A percentile compares a stretch with the other conserved stretches of the same genome.
These are phyloP conservation scores for Invenusta paracnida DNA, from an alignment of 2,888 invertebrate genomes.

Conservation along the genomic window DNA sequence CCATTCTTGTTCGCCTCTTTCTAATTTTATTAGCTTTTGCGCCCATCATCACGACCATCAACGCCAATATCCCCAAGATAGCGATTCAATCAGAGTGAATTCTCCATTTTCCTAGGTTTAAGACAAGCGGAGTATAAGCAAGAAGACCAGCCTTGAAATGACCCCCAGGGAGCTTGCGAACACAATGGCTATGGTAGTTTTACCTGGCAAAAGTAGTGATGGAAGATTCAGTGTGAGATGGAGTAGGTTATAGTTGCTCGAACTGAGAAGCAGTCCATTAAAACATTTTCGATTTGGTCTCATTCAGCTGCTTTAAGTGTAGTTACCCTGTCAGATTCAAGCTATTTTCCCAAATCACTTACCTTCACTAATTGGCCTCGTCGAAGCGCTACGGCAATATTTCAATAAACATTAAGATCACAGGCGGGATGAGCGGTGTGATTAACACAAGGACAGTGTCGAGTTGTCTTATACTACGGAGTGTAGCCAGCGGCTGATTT, in stretches of 20 bases:
- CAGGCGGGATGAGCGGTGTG: slow-evolving; percentile 12
- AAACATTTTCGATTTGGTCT: slow-evolving; percentile 13
- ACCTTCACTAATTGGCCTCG: not conserved
- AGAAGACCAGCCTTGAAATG: not conserved
- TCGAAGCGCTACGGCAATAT: not conserved
- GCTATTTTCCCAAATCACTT: not conserved
- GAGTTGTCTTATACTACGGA: no score
- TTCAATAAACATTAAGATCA: slow-evolving; percentile 29
- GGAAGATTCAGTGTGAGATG: no score
- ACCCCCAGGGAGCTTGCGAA: not conserved
- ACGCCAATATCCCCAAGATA: not conserved
- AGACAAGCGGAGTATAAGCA: slow-evolving; percentile 10
- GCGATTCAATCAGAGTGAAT: slow-evolving; percentile 22
- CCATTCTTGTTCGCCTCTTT: not conserved
- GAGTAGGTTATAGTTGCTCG: no score
- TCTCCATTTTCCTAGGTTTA: not conserved
- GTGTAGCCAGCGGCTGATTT: no score
- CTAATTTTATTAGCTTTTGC: slow-evolving; percentile 11
- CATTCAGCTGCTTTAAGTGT: slow-evolving; percentile 9
- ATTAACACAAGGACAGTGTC: not conserved
- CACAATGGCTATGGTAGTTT: no score
- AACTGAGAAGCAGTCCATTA: slow-evolving; percentile 27
- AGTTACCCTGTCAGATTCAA: not conserved
- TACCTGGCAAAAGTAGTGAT: no score
- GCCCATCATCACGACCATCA: slow-evolving; percentile 9